Conservation (phyloP, 2,888 invertebrate genomes). For the Axea sp. region DNA sequence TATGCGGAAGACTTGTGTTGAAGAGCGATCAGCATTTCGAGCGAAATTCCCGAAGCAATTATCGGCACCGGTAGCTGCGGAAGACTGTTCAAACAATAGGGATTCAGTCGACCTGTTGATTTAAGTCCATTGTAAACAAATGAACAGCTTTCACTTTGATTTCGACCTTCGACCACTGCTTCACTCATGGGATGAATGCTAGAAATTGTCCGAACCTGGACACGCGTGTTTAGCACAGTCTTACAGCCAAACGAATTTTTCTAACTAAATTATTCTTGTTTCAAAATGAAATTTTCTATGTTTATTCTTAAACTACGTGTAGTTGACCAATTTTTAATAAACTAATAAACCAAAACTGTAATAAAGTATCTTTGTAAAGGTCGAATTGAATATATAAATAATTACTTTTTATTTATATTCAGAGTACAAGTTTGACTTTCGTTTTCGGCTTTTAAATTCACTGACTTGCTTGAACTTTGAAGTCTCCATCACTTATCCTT, state of each 20-base stretch:
- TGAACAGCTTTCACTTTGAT: constrained; percentile 61
- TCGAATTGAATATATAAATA: too few species aligned
- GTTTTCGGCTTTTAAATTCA: too few species aligned
- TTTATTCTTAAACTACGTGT: too few species aligned
- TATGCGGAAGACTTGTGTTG: constrained; percentile 14
- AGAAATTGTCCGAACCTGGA: constrained; percentile 32
- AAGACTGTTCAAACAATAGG: constrained; percentile 61
- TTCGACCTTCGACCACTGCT: constrained; percentile 53
- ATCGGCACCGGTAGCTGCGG: constrained; percentile 53
- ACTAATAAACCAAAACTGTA: too few species aligned
- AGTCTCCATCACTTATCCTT: too few species aligned
- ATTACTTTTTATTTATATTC: too few species aligned
- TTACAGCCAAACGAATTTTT: not conserved
- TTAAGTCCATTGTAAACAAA: constrained; percentile 62
- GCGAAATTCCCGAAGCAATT: constrained; percentile 55
- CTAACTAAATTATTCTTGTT: too few species aligned
- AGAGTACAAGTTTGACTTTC: too few species aligned
- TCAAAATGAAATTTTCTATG: too few species aligned
- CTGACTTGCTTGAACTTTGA: too few species aligned
- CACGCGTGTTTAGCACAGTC: constrained; percentile 1
- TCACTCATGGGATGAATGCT: constrained; percentile 51
- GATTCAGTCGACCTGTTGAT: constrained; percentile 62
- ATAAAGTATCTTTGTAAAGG: too few species aligned
- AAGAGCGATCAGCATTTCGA: constrained; percentile 38
- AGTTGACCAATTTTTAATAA: too few species aligned